phyloP scores from a whole-genome alignment of 2,888 invertebrate species.

The Acrobasis consociella region DNA sequence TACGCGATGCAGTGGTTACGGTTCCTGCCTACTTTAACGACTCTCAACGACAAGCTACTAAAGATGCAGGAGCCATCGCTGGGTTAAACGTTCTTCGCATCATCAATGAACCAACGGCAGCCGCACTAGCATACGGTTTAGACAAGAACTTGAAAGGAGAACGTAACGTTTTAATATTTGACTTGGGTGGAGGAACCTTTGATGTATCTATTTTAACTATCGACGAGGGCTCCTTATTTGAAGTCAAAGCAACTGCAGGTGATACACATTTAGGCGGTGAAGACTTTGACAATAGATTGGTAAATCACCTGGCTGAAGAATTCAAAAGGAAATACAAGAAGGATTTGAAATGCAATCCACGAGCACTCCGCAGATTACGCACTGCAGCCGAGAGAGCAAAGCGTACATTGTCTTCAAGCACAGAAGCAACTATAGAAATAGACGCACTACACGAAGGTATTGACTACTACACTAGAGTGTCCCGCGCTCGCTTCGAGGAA shows the following conservation, averaged over 20 bases:
- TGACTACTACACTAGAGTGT: conserved; percentile 86
- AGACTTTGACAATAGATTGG: conserved; percentile 85
- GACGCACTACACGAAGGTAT: conserved; percentile 89
- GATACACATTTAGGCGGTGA: conserved; percentile 93
- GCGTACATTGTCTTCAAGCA: conserved; percentile 88
- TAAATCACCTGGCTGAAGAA: conserved; percentile 86
- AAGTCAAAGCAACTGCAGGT: conserved; percentile 91
- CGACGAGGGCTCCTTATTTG: conserved; percentile 88
- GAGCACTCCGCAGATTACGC: conserved; percentile 86
- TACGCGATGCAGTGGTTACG: conserved; percentile 90
- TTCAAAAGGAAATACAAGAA: conserved; percentile 88
- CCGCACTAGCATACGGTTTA: conserved; percentile 87
- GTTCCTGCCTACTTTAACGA: conserved; percentile 92
- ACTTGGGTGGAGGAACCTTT: conserved; percentile 87
- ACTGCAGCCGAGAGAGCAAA: conserved; percentile 91
- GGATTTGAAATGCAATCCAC: conserved; percentile 85
- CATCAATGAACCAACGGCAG: conserved; percentile 92
- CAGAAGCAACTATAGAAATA: conserved; percentile 89
- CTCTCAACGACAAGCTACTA: conserved; percentile 89
- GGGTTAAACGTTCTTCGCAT: conserved; percentile 91
- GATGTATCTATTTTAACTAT: conserved; percentile 93
- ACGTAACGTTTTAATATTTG: conserved; percentile 85
- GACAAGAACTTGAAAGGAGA: conserved; percentile 86
- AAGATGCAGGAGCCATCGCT: conserved; percentile 90
- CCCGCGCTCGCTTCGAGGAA: conserved; percentile 90